These are phyloP conservation scores for Ditylenchus weischeri DNA, from an alignment of 2,888 invertebrate species.

Conservation along the genomic window DNA sequence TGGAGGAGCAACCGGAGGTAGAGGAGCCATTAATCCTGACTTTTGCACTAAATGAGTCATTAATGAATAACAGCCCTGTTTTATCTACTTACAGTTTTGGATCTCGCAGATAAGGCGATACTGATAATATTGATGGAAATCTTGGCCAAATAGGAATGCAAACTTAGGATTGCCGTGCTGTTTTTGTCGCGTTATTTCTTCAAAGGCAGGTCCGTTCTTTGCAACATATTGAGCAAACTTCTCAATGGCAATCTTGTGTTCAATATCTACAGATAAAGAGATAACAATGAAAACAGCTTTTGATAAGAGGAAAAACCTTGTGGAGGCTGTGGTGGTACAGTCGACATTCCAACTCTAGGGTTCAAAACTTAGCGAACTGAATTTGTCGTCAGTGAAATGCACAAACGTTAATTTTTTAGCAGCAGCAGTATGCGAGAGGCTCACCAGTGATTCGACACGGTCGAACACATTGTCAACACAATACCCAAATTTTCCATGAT, in stretches of 20 bases:
- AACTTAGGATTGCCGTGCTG: slow-evolving; percentile 96
- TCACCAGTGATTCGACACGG: too few species aligned
- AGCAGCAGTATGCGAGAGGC: too few species aligned
- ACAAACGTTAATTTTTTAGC: too few species aligned
- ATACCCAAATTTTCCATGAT: neutral
- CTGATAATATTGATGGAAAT: slow-evolving; percentile 91
- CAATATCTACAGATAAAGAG: slow-evolving; percentile 69
- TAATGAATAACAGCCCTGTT: neutral
- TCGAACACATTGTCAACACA: too few species aligned
- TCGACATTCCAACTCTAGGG: neutral
- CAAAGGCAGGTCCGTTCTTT: slow-evolving; percentile 72
- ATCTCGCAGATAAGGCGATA: slow-evolving; percentile 62
- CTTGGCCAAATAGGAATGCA: slow-evolving; percentile 92
- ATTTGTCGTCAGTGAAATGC: too few species aligned
- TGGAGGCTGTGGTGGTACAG: neutral
- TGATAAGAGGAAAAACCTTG: slow-evolving; percentile 5
- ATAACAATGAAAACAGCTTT: neutral
- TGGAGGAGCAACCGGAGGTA: slow-evolving; percentile 8
- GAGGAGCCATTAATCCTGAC: slow-evolving; percentile 9
- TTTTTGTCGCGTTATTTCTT: slow-evolving; percentile 83
- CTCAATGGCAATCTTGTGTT: slow-evolving; percentile 93
- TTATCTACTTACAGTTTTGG: slow-evolving; percentile 23
- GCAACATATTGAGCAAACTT: slow-evolving; percentile 98
- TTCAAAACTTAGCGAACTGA: too few species aligned
- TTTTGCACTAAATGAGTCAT: slow-evolving; percentile 8